Evolutionary conservation across 2,113 vertebrate genomes (phyloP), one percentile per base, ranked within the genome.

Genomic region (Noctilio leporinus): DNA sequence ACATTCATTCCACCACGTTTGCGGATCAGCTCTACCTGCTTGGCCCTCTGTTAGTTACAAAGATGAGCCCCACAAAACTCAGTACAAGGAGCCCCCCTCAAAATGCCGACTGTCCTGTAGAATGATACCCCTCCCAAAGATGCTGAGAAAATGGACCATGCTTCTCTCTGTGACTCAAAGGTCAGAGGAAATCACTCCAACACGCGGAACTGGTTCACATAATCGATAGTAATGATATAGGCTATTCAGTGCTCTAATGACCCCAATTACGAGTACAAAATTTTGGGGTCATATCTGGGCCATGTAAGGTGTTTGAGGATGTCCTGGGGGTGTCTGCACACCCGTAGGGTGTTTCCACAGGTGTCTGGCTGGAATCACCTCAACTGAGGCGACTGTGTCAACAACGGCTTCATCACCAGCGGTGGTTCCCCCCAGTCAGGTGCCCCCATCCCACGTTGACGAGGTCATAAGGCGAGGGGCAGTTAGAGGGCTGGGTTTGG

Each of bases 381-480:
- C 12, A 51, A 22, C 22, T 19, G 26, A 3, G 33, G 43, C 0
- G 0, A 38, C 0, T 43, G 38, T 65, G 51, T 70, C 73, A 47
- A 51, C 59, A 59, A 10, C 5, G 20, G 5, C 45, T 91, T 62
- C n/a, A 20, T n/a, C 28, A 30, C 65, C 6, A 26, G 22, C 0
- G 0, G n/a, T 38, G 55, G 22, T 47, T n/a, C 9, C 6, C 17
- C 28, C 20, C n/a, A 19, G 1, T 64, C 10, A 53, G 30, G 78
- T 35, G 19, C 45, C 19, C 43, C 30, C 20, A 45, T 3, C 12
- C 10, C 38, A 10, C 40, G 40, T 16, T 6, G 24, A n/a, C 9
- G 70, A 75, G 62, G 47, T 30, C 30, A 0, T 2, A 53, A 51
- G 62, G 0, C 8, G 3, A n/a, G 15, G 22, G 9, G 17, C 40